Base-by-base conservation (phyloP, 2,888 invertebrate species). In the Drosophila cognata region DNA sequence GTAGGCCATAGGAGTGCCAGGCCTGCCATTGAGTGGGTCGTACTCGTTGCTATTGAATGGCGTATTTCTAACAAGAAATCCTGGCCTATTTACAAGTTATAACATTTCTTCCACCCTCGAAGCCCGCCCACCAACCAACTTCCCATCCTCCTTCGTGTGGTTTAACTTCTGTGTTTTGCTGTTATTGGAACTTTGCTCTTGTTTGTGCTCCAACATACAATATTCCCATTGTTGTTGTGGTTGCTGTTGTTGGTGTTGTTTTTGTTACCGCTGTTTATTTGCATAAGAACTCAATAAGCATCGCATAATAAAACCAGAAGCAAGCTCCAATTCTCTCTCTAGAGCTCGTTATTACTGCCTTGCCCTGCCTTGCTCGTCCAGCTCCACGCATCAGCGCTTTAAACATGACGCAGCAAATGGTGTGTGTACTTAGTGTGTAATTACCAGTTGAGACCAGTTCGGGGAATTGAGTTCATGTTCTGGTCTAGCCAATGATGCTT, bases 21-120 rank as follows among this genome's bases (percentile, higher is more conserved):
- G 75, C 51, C 58, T 71, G 41, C 71, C 63, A 63, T 76, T 74
- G 71, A 80, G 74, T 75, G 61, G 66, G 50, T 74, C 56, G 62
- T 56, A 41, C 67, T 51, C 36, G 61, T 53, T 64, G 56, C 65
- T 71, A 82, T 82, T 82, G 81, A 77, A 80, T 83, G 72, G 67
- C 61, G 72, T 75, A 81, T 84, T 85, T 81, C 82, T 75, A 87
- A 74, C 89, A 84, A 85, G 89, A 82, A 89, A 74, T 84, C 79
- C 84, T 89, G 85, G 84, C 88, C 85, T 79, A 89, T 89, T 85
- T 85, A 70, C 79, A 72, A 79, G 67, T 75, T 75, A 68, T 57
- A 62, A 50, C 63, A 67, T 57, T 52, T 29, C 59, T 28, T 29
- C 48, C 59, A 16, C 10, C 56, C 36, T 21, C 21, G 43, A 43